These are phyloP conservation scores for Oreamnos americanus DNA, from an alignment of 2,113 vertebrate genomes.

Conservation along the genomic window DNA sequence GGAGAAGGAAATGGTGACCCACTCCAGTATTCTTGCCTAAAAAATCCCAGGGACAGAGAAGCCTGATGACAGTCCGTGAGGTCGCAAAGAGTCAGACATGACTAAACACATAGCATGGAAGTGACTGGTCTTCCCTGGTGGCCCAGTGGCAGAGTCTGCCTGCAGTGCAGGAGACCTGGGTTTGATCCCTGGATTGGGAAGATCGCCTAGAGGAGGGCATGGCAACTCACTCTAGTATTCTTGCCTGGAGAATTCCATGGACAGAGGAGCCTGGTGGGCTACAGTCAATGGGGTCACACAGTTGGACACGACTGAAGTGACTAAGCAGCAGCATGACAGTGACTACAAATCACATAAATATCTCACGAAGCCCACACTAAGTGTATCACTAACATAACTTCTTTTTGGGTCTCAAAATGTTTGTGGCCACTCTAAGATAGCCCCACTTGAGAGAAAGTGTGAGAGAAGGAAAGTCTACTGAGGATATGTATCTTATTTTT, in stretches of 20 bases:
- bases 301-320: not conserved
- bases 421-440: not conserved
- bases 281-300: not conserved
- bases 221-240: not conserved
- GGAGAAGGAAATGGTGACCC: not conserved
- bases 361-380: not conserved
- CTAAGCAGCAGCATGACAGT: not conserved
- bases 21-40: not conserved
- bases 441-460: not conserved
- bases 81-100: not conserved
- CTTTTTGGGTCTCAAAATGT: not conserved
- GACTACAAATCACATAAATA: not conserved
- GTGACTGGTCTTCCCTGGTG: not conserved
- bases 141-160: not conserved
- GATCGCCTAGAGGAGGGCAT: not conserved
- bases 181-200: not conserved
- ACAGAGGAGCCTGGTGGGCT: not conserved
- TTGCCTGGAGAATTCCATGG: not conserved
- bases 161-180: not conserved
- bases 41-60: not conserved
- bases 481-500: not conserved
- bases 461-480: not conserved
- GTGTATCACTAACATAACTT: not conserved
- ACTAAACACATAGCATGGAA: not conserved
- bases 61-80: not conserved